Evolutionary conservation across 30 jellyfish, hydroid and myxozoan species (phyloP).

Genomic region (Pelagia noctiluca): DNA sequence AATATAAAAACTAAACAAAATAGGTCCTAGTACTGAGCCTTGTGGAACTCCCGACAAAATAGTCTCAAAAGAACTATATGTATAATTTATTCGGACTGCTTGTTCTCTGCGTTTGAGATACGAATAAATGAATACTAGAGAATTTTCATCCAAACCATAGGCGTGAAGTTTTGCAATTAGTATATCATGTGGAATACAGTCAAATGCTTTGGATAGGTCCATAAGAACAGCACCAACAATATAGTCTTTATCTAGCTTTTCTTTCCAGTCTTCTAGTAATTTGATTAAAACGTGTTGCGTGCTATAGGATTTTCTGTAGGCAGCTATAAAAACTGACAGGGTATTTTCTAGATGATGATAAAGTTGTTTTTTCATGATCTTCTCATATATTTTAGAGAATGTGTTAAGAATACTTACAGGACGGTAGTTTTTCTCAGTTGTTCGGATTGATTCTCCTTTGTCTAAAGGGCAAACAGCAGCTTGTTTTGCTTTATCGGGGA

Average conservation of each 20-base stretch:
- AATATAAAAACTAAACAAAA: too few relatives aligned
- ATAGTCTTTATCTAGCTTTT: background rate
- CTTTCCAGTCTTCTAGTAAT: background rate
- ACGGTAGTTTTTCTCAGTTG: slow-evolving; percentile 10
- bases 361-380: background rate
- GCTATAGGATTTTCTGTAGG: background rate
- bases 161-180: too few relatives aligned
- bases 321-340: background rate
- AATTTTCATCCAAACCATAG: background rate
- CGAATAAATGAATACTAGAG: too few relatives aligned
- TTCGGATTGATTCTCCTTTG: slow-evolving; percentile 14
- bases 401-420: slow-evolving; percentile 31
- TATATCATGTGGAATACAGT: background rate
- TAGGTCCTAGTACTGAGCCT: too few relatives aligned
- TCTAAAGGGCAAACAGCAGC: slow-evolving; percentile 38
- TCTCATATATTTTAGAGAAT: slow-evolving; percentile 28
- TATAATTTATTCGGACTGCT: too few relatives aligned
- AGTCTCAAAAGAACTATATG: too few relatives aligned
- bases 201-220: background rate
- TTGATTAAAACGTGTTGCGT: background rate
- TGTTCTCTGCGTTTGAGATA: too few relatives aligned
- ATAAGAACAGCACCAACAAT: background rate
- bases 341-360: background rate
- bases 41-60: too few relatives aligned
- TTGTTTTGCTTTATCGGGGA: slow-evolving; percentile 25